Conservation (phyloP, 2,888 invertebrate species). For the Drosophila kuntzei region DNA sequence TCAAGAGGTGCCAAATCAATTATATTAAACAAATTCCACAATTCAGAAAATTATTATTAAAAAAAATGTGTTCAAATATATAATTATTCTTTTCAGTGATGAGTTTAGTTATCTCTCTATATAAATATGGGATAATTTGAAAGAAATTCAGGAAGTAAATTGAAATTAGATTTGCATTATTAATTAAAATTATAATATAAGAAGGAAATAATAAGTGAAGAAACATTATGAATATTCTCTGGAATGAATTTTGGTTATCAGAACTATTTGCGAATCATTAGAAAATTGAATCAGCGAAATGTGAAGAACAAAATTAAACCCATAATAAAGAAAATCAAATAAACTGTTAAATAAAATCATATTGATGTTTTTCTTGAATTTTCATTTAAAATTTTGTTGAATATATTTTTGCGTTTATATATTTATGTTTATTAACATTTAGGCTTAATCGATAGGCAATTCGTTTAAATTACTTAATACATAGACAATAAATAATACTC, state of each 20-base stretch:
- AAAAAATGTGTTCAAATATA: too few species aligned
- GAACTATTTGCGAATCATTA: background rate
- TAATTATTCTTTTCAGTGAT: too few species aligned
- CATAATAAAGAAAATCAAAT: background rate
- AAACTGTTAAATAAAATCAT: constrained; percentile 5
- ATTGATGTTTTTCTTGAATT: constrained; percentile 1
- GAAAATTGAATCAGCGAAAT: background rate
- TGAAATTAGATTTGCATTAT: too few species aligned
- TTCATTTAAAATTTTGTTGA: constrained; percentile 7
- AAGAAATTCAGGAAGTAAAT: too few species aligned
- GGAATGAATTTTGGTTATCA: too few species aligned
- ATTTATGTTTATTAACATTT: constrained; percentile 55
- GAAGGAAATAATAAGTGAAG: too few species aligned
- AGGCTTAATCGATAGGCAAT: constrained; percentile 69
- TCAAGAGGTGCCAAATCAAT: constrained; percentile 49
- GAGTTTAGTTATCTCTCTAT: too few species aligned
- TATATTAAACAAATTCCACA: constrained; percentile 24
- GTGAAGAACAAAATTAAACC: background rate
- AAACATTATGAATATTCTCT: too few species aligned
- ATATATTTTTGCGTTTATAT: constrained; percentile 33
- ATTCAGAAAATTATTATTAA: background rate
- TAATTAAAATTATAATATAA: too few species aligned
- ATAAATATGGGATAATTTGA: too few species aligned
- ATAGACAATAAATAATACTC: constrained; percentile 74
- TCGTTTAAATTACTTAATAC: constrained; percentile 55